These are phyloP conservation scores for silkworm (Bombyx mori) DNA, from an alignment of 1,140 invertebrate species.

Conservation along the genomic window DNA sequence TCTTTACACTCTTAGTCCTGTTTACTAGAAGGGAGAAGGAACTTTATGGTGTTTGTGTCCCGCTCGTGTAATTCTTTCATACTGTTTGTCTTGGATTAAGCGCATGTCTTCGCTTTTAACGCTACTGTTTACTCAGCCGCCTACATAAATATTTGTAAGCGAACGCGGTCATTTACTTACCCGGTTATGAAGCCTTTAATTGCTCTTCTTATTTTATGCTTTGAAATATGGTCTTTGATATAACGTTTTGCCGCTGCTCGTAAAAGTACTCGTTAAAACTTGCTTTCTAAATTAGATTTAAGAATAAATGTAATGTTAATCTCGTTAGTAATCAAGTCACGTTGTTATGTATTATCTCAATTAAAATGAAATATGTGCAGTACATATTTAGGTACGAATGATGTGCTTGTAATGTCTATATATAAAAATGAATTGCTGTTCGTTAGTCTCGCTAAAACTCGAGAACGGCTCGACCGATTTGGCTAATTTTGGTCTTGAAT, in stretches of 20 bases:
- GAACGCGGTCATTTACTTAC: slow-evolving; percentile 47
- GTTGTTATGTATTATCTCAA: too few species aligned
- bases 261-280: slow-evolving; percentile 39
- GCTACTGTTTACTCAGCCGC: slow-evolving; percentile 59
- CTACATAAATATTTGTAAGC: slow-evolving; percentile 60
- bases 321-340: slow-evolving; percentile 14
- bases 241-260: slow-evolving; percentile 35
- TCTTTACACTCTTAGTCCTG: slow-evolving; percentile 39
- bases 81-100: slow-evolving; percentile 62
- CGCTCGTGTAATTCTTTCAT: slow-evolving; percentile 58
- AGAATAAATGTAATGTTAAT: slow-evolving; percentile 30
- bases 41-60: slow-evolving; percentile 53
- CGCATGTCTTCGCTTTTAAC: slow-evolving; percentile 64
- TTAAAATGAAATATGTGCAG: too few species aligned
- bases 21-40: slow-evolving; percentile 39
- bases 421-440: too few species aligned
- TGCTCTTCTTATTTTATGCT: slow-evolving; percentile 51
- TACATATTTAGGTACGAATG: too few species aligned
- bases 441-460: too few species aligned
- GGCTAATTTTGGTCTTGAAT: too few species aligned
- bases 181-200: slow-evolving; percentile 53
- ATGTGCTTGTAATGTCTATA: too few species aligned
- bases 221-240: slow-evolving; percentile 51
- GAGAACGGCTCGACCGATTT: too few species aligned
- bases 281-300: slow-evolving; percentile 13